Evolutionary conservation across 2,113 vertebrate genomes (phyloP), one percentile per base, ranked within the genome.

Genomic region (Psettodes erumei): DNA sequence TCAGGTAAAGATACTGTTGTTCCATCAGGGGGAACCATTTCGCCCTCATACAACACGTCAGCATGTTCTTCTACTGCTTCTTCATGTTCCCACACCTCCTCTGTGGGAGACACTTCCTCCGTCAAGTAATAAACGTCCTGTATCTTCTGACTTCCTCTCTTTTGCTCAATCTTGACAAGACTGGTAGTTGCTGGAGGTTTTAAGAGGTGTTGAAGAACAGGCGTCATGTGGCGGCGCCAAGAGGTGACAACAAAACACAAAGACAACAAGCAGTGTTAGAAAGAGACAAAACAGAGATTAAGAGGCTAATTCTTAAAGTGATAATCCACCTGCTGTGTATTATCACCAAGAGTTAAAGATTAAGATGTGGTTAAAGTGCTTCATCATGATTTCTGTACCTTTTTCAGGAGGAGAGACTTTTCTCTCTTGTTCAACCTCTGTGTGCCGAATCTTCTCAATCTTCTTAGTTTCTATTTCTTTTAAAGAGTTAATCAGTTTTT

Each of bases 221-320:
- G 88, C 91, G 89, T 86, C 89, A 90, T 89, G 63, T 10, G 27
- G 66, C 77, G 86, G 82, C 89, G 87, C 87, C 89, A 91, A 92
- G 89, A 91, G 70, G 59, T 86, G 53, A 91, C 1, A 47, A 85
- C 59, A 86, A 71, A 71, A 90, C 69, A 92, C 85, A 91, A 66
- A 88, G 50, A 89, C 84, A 89, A 69, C 66, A 69, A 78, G 37
- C n/a, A 75, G 59, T 27, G 80, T 91, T 88, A 91, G 76, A 51
- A 23, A 77, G 33, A 48, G 38, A 76, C 75, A 55, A 58, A 33
- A 84, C 27, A 74, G 11, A 69, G 54, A 68, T 54, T 45, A 25
- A 77, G 51, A 54, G 32, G 37, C 42, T 13, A 63, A 65, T 48
- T 15, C 18, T 53, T 32, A 4, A 65, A 15, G 45, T 76, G 54